Evolutionary conservation across 2,113 vertebrate species (phyloP).

Genomic region (Xyrauchen texanus): DNA sequence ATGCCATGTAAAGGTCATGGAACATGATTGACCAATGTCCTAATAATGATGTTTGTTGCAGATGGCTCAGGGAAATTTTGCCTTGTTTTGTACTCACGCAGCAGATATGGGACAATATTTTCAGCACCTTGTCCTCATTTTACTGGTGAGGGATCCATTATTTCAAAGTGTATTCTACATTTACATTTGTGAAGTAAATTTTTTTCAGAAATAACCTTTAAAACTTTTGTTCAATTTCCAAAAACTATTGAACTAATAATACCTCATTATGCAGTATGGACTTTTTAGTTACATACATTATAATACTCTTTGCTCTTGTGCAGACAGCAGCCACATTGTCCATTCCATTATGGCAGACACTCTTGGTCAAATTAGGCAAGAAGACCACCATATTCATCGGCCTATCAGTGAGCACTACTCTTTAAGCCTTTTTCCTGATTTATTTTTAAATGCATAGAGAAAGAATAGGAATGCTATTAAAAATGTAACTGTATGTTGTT

Average conservation of each 20-base stretch:
- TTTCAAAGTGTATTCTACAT: not conserved
- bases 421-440: not conserved
- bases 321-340: conserved; percentile 64
- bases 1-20: too few relatives aligned
- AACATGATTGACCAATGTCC: too few relatives aligned
- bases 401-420: conserved; percentile 58
- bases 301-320: not conserved
- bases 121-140: conserved; percentile 67
- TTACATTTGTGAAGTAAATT: too few relatives aligned
- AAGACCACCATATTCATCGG: conserved; percentile 65
- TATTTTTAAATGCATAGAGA: too few relatives aligned
- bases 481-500: too few relatives aligned
- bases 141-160: conserved; percentile 61
- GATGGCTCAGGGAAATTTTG: conserved; percentile 69
- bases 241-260: too few relatives aligned
- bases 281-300: too few relatives aligned
- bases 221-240: not conserved
- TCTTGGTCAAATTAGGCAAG: conserved; percentile 68
- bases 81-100: conserved; percentile 67
- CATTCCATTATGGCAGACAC: conserved; percentile 67
- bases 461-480: too few relatives aligned
- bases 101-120: conserved; percentile 58
- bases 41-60: conserved; percentile 36
- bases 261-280: too few relatives aligned
- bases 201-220: not conserved